Evolutionary conservation across 2,797 vertebrate species (phyloP).

Genomic region (Xiphorhynchus erythropygius): DNA sequence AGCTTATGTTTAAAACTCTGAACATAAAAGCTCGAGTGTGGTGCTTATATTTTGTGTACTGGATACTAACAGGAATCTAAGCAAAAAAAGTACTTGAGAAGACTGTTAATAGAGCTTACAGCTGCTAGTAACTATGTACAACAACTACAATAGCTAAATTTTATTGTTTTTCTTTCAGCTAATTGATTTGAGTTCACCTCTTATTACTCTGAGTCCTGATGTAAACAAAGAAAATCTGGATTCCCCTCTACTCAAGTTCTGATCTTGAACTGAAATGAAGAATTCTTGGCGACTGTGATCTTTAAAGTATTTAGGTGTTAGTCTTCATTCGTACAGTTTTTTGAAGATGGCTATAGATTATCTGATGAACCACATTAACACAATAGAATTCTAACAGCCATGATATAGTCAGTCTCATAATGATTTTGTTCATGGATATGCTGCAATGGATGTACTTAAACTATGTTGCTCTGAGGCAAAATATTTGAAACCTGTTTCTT

Average conservation of each 20-base stretch:
- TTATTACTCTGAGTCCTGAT: slow-evolving; percentile 77
- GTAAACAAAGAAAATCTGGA: slow-evolving; percentile 77
- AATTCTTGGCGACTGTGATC: background rate
- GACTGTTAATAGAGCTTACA: background rate
- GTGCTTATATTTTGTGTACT: background rate
- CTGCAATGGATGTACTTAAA: background rate
- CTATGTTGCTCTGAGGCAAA: background rate
- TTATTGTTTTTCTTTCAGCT: slow-evolving; percentile 63
- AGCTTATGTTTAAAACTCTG: background rate
- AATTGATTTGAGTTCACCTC: slow-evolving; percentile 78
- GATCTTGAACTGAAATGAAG: slow-evolving; percentile 10
- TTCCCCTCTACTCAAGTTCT: slow-evolving; percentile 79
- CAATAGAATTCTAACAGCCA: background rate
- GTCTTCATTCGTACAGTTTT: background rate
- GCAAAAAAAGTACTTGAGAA: background rate
- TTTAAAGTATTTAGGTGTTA: background rate
- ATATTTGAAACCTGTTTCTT: background rate
- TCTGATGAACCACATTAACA: background rate
- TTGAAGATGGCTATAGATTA: background rate
- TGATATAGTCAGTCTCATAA: background rate
- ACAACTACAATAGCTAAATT: background rate
- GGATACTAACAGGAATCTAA: background rate
- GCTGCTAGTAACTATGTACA: background rate
- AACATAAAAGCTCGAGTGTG: background rate
- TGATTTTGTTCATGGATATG: background rate